Percentiles rank a stretch among this genome's conserved stretches.
Evolutionary conservation across 1,140 invertebrate genomes (phyloP).

Genomic region (Phthorimaea operculella): DNA sequence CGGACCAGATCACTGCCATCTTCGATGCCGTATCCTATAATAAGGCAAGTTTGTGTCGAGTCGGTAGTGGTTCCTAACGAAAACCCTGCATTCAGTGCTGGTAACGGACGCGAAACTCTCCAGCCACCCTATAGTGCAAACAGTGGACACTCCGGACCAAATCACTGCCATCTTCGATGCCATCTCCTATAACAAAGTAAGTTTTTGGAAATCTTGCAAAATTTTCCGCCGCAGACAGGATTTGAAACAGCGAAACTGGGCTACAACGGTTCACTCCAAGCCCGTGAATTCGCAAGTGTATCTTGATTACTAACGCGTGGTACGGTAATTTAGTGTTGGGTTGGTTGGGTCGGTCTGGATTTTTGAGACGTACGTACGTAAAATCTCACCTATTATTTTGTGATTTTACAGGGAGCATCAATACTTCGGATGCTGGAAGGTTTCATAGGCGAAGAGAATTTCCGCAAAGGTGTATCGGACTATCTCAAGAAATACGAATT

Average conservation of each 20-base stretch:
- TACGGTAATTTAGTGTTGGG: too few relatives aligned
- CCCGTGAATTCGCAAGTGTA: too few relatives aligned
- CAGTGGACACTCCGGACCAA: constrained; percentile 85
- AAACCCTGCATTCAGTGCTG: constrained; percentile 80
- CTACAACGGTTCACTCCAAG: too few relatives aligned
- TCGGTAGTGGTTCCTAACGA: constrained; percentile 80
- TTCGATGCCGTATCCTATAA: constrained; percentile 94
- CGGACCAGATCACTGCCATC: constrained; percentile 91
- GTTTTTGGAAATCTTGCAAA: too few relatives aligned
- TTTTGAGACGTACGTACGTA: too few relatives aligned
- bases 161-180: constrained; percentile 93
- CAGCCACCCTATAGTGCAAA: constrained; percentile 89
- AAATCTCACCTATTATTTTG: too few relatives aligned
- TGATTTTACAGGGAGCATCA: constrained; percentile 77
- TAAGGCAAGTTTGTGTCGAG: constrained; percentile 78
- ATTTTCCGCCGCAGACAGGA: too few relatives aligned
- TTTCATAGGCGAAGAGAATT: constrained; percentile 81
- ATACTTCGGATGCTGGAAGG: constrained; percentile 91
- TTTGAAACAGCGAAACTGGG: too few relatives aligned
- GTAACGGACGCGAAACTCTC: constrained; percentile 82
- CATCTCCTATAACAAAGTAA: constrained; percentile 93
- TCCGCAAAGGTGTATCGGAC: constrained; percentile 76
- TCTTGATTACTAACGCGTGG: too few relatives aligned
- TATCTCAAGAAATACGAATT: constrained; percentile 80
- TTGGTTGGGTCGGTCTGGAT: too few relatives aligned